Conservation (phyloP, 2,113 vertebrate genomes). For the Urocitellus parryii region DNA sequence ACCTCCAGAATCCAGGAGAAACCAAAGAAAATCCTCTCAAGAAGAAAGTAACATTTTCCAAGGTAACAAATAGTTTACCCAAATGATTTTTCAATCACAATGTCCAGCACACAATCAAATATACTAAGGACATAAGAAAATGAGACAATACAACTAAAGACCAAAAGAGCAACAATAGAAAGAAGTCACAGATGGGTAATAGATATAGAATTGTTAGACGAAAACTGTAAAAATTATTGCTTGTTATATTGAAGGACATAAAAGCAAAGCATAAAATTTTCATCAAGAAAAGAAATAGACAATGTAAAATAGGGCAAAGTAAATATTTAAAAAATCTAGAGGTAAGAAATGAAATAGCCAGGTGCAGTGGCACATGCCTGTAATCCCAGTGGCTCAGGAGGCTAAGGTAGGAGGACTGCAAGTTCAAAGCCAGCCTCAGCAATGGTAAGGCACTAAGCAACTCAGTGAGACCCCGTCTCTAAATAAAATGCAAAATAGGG, state of each 20-base stretch:
- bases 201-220: neutral
- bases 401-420: too few species aligned
- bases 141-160: neutral
- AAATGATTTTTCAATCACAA: neutral
- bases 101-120: neutral
- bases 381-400: too few species aligned
- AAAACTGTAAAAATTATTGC: neutral
- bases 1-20: neutral
- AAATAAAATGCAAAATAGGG: too few species aligned
- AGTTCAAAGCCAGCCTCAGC: too few species aligned
- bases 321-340: neutral
- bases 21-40: neutral
- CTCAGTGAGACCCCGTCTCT: too few species aligned
- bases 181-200: neutral
- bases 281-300: neutral
- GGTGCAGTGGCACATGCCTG: too few species aligned
- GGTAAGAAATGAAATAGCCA: neutral
- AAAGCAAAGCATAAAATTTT: slow-evolving; percentile 10
- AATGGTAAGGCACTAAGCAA: too few species aligned
- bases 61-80: neutral
- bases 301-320: neutral
- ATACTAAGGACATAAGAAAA: neutral
- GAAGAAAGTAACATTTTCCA: neutral
- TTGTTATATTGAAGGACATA: neutral
- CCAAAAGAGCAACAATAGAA: neutral